phyloP scores from a whole-genome alignment of 1,140 invertebrate genomes.

The Chrysopa pallens region DNA sequence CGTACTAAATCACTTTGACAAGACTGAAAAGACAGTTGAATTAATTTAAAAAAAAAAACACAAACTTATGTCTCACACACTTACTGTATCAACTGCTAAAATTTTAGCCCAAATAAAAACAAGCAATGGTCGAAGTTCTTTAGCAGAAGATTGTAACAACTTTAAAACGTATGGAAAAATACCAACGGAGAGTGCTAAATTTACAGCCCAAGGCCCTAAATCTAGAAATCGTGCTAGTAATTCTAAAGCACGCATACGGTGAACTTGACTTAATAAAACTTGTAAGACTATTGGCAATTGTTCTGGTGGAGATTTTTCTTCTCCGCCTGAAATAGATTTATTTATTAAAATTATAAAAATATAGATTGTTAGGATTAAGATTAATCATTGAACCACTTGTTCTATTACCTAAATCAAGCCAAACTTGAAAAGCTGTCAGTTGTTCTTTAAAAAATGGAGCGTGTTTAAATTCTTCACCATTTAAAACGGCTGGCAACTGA shows the following conservation, averaged over 20 bases:
- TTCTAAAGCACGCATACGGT: constrained; percentile 85
- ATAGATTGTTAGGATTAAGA: not conserved
- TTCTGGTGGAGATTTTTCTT: constrained; percentile 67
- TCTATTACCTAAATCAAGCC: constrained; percentile 59
- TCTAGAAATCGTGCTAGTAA: constrained; percentile 90
- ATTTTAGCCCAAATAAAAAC: constrained; percentile 99
- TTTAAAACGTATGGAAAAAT: constrained; percentile 99
- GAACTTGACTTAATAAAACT: constrained; percentile 92
- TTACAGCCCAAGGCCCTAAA: constrained; percentile 93
- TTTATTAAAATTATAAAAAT: not conserved
- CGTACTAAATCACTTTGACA: constrained; percentile 92
- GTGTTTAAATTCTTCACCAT: constrained; percentile 47
- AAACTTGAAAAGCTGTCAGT: constrained; percentile 95
- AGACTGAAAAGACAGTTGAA: constrained; percentile 35
- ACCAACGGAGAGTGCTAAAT: constrained; percentile 87
- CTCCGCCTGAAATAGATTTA: constrained; percentile 21
- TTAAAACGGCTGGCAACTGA: constrained; percentile 64
- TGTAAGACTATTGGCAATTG: constrained; percentile 96
- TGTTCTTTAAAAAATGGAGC: constrained; percentile 96
- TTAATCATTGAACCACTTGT: not conserved
- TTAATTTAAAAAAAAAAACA: constrained; percentile 5
- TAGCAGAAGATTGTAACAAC: constrained; percentile 79
- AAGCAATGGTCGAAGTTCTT: constrained; percentile 77
- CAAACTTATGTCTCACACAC: constrained; percentile 15
- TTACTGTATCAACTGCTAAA: constrained; percentile 84